Conservation (phyloP, 2,113 vertebrate species). For the Colistium nudipinnis region DNA sequence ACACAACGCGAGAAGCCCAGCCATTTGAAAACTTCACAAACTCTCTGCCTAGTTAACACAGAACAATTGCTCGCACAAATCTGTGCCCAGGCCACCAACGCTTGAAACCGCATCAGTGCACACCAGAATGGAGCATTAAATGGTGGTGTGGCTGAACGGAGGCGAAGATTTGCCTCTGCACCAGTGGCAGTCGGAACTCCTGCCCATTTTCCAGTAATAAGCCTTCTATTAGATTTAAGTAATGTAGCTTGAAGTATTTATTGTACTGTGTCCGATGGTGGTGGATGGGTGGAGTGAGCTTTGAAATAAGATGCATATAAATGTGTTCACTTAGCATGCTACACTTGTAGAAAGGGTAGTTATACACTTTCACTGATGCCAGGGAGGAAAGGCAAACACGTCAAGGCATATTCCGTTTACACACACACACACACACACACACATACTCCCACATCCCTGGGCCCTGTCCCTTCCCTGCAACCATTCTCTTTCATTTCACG, state of each 20-base stretch:
- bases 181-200: constrained; percentile 17
- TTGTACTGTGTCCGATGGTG: constrained; percentile 40
- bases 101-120: constrained; percentile 24
- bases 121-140: constrained; percentile 31
- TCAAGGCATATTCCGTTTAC: constrained; percentile 20
- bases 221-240: constrained; percentile 57
- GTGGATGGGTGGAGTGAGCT: constrained; percentile 47
- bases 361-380: constrained; percentile 31
- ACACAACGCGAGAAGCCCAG: constrained; percentile 1
- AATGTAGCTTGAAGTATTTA: constrained; percentile 64
- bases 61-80: constrained; percentile 39
- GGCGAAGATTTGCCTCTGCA: not conserved
- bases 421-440: constrained; percentile 15
- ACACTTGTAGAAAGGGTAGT: not conserved
- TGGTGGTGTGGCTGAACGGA: constrained; percentile 22
- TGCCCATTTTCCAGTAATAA: constrained; percentile 47
- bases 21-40: constrained; percentile 34
- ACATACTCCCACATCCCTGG: not conserved
- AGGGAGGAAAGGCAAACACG: constrained; percentile 20
- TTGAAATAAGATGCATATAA: constrained; percentile 50
- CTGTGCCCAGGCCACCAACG: constrained; percentile 19
- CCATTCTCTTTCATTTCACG: constrained; percentile 55
- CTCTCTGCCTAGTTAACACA: constrained; percentile 34
- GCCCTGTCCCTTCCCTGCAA: constrained; percentile 11
- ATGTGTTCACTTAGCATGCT: constrained; percentile 47